These are phyloP conservation scores for Tenodera sinensis DNA, from an alignment of 2,888 invertebrate species.

Conservation along the genomic window DNA sequence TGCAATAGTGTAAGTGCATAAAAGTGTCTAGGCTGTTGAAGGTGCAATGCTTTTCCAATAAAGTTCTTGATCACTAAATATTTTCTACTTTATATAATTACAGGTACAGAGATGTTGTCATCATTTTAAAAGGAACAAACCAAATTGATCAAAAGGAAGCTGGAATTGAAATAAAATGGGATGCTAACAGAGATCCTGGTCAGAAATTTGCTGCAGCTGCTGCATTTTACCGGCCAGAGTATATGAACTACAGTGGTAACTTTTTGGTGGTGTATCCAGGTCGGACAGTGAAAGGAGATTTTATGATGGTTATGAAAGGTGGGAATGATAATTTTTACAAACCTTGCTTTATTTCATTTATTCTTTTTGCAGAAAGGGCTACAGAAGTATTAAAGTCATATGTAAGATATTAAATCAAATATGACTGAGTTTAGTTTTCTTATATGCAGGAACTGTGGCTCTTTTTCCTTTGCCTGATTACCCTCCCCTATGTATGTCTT, in stretches of 20 bases:
- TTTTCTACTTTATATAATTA: constrained; percentile 27
- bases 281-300: constrained; percentile 64
- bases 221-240: constrained; percentile 57
- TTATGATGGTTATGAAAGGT: constrained; percentile 52
- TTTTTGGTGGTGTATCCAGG: constrained; percentile 72
- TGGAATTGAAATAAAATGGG: constrained; percentile 76
- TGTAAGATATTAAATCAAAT: too few species aligned
- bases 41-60: not conserved
- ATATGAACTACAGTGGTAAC: constrained; percentile 61
- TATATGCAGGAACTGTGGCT: too few species aligned
- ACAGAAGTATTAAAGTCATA: too few species aligned
- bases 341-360: not conserved
- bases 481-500: too few species aligned
- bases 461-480: too few species aligned
- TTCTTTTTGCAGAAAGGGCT: not conserved
- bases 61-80: not conserved
- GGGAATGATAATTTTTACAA: not conserved
- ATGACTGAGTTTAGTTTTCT: too few species aligned
- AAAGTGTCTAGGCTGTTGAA: too few species aligned
- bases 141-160: constrained; percentile 60
- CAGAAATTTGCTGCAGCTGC: constrained; percentile 63
- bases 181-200: constrained; percentile 78
- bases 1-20: too few species aligned
- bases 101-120: constrained; percentile 70
- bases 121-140: constrained; percentile 61